These are phyloP conservation scores for Andrena cerasifolii DNA, from an alignment of 1,140 invertebrate genomes.

Conservation along the genomic window DNA sequence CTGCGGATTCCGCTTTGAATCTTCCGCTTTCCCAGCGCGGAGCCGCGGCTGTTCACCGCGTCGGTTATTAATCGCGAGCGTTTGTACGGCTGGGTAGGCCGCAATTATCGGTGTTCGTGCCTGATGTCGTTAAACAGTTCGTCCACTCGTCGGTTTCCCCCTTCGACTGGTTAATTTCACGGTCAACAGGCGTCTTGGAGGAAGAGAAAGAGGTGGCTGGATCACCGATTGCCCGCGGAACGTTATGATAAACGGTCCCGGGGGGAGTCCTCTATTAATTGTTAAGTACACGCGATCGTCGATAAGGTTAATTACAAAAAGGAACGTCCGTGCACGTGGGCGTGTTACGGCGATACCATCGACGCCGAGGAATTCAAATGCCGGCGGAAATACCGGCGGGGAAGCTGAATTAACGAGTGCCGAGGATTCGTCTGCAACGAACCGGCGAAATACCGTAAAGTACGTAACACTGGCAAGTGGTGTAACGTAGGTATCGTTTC, in stretches of 20 bases:
- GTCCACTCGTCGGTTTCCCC: constrained; percentile 2
- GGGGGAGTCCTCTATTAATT: not conserved
- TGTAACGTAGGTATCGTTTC: too few species aligned
- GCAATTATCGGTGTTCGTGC: constrained; percentile 24
- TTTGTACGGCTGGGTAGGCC: constrained; percentile 28
- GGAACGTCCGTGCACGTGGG: not conserved
- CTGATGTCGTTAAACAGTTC: constrained; percentile 32
- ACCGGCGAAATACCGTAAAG: not conserved
- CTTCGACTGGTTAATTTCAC: constrained; percentile 26
- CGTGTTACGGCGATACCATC: not conserved
- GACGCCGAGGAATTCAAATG: too few species aligned
- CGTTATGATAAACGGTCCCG: not conserved
- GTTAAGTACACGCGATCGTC: not conserved
- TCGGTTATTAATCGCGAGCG: constrained; percentile 40
- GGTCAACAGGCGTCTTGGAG: not conserved
- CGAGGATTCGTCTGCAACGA: not conserved
- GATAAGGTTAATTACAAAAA: constrained; percentile 25
- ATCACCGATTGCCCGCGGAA: not conserved
- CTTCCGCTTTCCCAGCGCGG: constrained; percentile 41
- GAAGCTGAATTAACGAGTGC: constrained; percentile 12
- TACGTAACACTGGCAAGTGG: too few species aligned
- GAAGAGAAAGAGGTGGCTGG: not conserved
- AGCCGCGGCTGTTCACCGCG: constrained; percentile 12
- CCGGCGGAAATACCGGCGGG: not conserved
- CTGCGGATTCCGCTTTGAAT: constrained; percentile 15